Evolutionary conservation across 2,797 vertebrate genomes (phyloP).

Genomic region (Semaprochilodus insignis): DNA sequence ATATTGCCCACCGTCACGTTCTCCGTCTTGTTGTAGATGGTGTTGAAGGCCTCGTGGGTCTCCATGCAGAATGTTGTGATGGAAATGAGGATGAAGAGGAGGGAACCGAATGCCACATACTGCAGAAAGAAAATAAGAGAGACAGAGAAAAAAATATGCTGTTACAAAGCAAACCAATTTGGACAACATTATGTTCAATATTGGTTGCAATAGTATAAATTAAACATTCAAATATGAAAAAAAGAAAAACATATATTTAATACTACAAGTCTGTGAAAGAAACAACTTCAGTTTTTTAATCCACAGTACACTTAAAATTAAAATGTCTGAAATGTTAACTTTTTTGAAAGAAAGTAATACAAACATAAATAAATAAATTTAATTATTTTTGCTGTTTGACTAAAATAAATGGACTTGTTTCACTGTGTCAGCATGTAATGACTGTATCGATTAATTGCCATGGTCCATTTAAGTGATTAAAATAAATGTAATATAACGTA

Average conservation of each 20-base stretch:
- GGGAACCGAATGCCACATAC: constrained; percentile 98
- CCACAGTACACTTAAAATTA: no score
- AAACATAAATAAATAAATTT: no score
- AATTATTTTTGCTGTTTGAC: no score
- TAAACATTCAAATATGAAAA: not conserved
- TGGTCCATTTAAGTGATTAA: no score
- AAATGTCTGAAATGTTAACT: no score
- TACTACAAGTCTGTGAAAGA: no score
- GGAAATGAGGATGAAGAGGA: constrained; percentile 99
- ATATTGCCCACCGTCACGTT: constrained; percentile 87
- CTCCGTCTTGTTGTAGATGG: constrained; percentile 94
- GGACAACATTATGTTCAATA: not conserved
- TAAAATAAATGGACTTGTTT: no score
- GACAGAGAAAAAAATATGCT: constrained; percentile 7
- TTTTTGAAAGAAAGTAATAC: no score
- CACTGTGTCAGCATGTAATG: no score
- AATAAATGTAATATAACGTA: no score
- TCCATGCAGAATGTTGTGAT: constrained; percentile 99
- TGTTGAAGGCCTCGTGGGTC: constrained; percentile 98
- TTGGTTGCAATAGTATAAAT: not conserved
- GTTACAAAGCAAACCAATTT: not conserved
- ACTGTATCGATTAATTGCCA: no score
- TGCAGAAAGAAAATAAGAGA: constrained; percentile 64
- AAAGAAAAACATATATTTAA: not conserved
- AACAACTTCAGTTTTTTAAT: no score